Percentiles rank a stretch among this genome's conserved stretches.
Evolutionary conservation across 2,113 vertebrate species (phyloP).

Genomic region (Ia io): DNA sequence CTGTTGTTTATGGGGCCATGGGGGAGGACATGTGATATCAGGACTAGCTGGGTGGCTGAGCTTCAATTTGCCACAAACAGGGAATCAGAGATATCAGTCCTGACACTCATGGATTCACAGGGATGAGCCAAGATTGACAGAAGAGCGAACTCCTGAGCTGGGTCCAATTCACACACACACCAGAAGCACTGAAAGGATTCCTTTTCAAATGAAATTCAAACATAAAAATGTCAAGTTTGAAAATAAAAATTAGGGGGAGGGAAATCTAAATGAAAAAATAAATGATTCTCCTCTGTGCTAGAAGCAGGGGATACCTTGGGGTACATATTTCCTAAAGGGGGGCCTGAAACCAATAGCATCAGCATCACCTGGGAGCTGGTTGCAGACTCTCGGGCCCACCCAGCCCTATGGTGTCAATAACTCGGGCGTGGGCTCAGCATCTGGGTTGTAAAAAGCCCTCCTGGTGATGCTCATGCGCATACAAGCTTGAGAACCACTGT

Average conservation of each 20-base stretch:
- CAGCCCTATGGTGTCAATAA: accelerated
- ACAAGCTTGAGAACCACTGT: neutral
- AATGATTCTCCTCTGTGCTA: too few species aligned
- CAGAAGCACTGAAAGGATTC: neutral
- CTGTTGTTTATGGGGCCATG: neutral
- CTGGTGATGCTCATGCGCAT: accelerated
- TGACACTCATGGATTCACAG: neutral
- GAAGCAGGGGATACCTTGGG: neutral
- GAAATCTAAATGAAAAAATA: neutral
- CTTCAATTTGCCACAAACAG: neutral
- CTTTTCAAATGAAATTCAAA: neutral
- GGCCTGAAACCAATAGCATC: neutral
- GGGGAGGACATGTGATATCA: neutral
- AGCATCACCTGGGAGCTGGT: neutral
- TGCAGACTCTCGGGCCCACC: neutral
- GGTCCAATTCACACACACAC: neutral
- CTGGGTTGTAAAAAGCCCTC: neutral
- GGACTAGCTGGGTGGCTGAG: neutral
- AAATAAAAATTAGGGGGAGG: neutral
- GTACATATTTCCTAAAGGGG: neutral
- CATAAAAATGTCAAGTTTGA: neutral
- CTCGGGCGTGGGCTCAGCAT: neutral
- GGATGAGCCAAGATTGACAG: neutral
- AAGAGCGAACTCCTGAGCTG: neutral
- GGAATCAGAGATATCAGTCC: neutral